Evolutionary conservation across 2,113 vertebrate genomes (phyloP).

Genomic region (Coptodon bakossiorum): DNA sequence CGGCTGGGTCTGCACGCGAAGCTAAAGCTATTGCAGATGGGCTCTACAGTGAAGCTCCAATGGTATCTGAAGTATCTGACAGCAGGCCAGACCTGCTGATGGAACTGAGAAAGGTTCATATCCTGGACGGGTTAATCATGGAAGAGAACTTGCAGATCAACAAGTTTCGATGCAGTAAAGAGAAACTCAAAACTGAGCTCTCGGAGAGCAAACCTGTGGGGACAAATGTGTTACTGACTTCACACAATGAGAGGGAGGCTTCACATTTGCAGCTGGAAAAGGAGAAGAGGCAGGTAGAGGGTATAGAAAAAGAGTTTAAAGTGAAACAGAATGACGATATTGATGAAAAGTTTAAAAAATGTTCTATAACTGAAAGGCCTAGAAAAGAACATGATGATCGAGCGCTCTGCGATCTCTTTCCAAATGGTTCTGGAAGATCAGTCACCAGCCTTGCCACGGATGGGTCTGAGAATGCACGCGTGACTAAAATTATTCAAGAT

Average conservation of each 20-base stretch:
- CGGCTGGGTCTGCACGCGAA: neutral
- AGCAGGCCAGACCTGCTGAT: constrained; percentile 17
- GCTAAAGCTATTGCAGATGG: neutral
- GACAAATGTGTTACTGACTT: neutral
- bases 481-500: neutral
- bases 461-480: neutral
- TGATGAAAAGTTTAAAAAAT: constrained; percentile 16
- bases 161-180: neutral
- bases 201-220: neutral
- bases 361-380: constrained; percentile 33
- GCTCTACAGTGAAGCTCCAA: neutral
- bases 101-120: constrained; percentile 35
- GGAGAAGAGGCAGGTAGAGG: constrained; percentile 57
- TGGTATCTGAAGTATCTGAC: neutral
- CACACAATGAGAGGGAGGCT: constrained; percentile 7
- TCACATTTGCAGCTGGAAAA: constrained; percentile 46
- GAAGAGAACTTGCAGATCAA: constrained; percentile 62
- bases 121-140: constrained; percentile 57
- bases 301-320: constrained; percentile 10
- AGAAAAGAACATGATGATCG: neutral
- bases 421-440: neutral
- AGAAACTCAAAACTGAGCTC: neutral
- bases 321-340: neutral
- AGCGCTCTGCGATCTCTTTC: neutral
- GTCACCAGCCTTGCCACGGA: neutral